Percentiles rank a stretch among this genome's conserved stretches.
Evolutionary conservation across 2,888 invertebrate species (phyloP).

Genomic region (Acanthopleura granulata): DNA sequence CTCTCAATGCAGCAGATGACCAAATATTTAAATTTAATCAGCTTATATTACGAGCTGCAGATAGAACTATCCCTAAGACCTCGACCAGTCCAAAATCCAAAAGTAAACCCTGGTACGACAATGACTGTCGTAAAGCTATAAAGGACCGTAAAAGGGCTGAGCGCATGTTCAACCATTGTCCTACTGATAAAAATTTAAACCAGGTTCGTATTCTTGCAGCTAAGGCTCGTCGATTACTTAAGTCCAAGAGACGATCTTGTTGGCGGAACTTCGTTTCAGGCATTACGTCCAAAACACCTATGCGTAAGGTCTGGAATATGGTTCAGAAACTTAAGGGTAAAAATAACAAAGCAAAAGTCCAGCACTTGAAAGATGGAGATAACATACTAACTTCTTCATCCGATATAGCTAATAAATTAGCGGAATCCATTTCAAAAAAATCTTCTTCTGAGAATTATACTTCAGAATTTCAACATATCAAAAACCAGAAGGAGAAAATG

Average conservation of each 20-base stretch:
- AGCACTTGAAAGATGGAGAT: not conserved
- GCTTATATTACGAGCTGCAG: not conserved
- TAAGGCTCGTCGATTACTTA: slow-evolving; percentile 7
- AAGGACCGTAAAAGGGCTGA: not conserved
- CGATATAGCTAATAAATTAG: not conserved
- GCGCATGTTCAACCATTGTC: not conserved
- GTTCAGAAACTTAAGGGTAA: not conserved
- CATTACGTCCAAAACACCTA: not conserved
- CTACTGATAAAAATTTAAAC: not conserved
- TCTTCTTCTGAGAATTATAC: slow-evolving; percentile 3
- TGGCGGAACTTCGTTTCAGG: not conserved
- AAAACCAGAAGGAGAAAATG: not conserved
- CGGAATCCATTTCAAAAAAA: not conserved
- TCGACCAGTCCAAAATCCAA: not conserved
- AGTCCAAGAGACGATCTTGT: not conserved
- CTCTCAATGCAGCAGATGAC: too few relatives aligned
- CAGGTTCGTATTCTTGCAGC: not conserved
- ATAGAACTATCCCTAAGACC: not conserved
- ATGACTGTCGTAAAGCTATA: not conserved
- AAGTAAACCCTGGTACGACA: not conserved
- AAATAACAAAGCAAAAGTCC: not conserved
- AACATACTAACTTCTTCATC: not conserved
- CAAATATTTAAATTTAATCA: too few relatives aligned
- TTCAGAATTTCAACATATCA: not conserved
- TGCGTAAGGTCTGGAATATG: slow-evolving; percentile 7